Percentiles rank a stretch among this genome's conserved stretches.
These are phyloP conservation scores for Smithornis capensis DNA, from an alignment of 2,113 vertebrate species.

Conservation along the genomic window DNA sequence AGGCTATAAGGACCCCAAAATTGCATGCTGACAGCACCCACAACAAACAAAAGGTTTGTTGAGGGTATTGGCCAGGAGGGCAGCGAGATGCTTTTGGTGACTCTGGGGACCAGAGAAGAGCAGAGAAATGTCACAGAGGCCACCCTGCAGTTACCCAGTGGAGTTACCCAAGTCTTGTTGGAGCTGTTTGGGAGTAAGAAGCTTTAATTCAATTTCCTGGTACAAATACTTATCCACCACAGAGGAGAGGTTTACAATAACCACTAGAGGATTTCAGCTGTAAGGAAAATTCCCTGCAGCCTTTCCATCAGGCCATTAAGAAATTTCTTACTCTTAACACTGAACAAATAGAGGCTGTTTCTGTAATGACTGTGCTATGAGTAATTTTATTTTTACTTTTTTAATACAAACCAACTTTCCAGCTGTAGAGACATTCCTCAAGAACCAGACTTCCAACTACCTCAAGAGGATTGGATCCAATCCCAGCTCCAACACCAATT, in stretches of 20 bases:
- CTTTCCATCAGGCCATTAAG: not conserved
- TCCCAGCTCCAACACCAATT: not conserved
- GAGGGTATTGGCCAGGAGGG: not conserved
- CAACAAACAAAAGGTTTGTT: not conserved
- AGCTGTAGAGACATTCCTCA: not conserved
- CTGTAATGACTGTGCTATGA: not conserved
- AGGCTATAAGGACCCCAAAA: not conserved
- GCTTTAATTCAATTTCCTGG: not conserved
- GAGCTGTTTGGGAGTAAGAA: not conserved
- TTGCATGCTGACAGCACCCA: not conserved
- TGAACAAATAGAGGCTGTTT: not conserved
- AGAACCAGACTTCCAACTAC: not conserved
- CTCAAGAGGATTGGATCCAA: not conserved
- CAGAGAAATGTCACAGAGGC: not conserved
- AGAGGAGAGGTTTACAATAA: not conserved
- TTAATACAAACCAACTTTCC: not conserved
- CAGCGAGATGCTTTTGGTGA: not conserved
- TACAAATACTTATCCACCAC: not conserved
- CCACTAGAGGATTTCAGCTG: not conserved
- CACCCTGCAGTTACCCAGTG: not conserved
- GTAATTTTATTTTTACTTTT: not conserved
- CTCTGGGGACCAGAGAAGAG: not conserved
- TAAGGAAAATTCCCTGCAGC: not conserved
- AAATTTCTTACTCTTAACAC: not conserved
- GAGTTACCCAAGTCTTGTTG: not conserved